Percentiles rank a stretch among this genome's conserved stretches.
phyloP scores from a whole-genome alignment of 2,797 vertebrate species.

The Lithobates pipiens region DNA sequence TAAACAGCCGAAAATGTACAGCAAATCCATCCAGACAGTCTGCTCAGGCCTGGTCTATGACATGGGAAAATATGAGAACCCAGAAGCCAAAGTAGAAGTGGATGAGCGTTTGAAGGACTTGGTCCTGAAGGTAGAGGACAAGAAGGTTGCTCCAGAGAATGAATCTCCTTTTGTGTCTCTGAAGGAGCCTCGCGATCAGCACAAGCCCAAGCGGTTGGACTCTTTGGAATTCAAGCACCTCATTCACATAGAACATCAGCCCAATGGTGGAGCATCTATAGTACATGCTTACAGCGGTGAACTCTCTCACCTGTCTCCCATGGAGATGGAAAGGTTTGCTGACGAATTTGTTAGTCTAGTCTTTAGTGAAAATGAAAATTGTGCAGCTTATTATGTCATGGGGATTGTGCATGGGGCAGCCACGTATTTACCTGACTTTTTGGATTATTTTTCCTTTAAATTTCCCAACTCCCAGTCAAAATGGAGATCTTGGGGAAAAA shows the following conservation, averaged over 20 bases:
- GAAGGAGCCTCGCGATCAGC: conserved; percentile 79
- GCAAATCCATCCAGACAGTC: conserved; percentile 93
- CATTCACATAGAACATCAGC: conserved; percentile 94
- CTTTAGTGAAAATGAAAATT: conserved; percentile 90
- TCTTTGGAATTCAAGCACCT: conserved; percentile 89
- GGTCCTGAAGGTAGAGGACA: conserved; percentile 79
- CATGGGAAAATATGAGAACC: conserved; percentile 68
- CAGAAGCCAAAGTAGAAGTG: conserved; percentile 77
- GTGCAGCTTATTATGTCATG: conserved; percentile 95
- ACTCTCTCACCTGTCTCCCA: conserved; percentile 85
- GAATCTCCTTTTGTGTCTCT: conserved; percentile 77
- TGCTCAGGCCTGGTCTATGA: conserved; percentile 87
- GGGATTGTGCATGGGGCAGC: conserved; percentile 95
- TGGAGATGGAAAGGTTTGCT: conserved; percentile 88
- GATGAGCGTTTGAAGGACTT: conserved; percentile 76
- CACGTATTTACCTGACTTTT: conserved; percentile 93
- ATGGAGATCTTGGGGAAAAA: conserved; percentile 99
- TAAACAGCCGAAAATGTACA: conserved; percentile 95
- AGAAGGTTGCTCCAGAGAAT: conserved; percentile 75
- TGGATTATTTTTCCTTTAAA: conserved; percentile 97
- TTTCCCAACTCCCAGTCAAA: conserved; percentile 97
- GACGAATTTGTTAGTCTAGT: conserved; percentile 90
- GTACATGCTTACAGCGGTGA: conserved; percentile 92
- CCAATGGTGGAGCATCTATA: conserved; percentile 94
- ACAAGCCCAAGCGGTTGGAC: conserved; percentile 80